Base-by-base conservation (phyloP, 2,888 invertebrate species). In the Xestia sexstrigata region DNA sequence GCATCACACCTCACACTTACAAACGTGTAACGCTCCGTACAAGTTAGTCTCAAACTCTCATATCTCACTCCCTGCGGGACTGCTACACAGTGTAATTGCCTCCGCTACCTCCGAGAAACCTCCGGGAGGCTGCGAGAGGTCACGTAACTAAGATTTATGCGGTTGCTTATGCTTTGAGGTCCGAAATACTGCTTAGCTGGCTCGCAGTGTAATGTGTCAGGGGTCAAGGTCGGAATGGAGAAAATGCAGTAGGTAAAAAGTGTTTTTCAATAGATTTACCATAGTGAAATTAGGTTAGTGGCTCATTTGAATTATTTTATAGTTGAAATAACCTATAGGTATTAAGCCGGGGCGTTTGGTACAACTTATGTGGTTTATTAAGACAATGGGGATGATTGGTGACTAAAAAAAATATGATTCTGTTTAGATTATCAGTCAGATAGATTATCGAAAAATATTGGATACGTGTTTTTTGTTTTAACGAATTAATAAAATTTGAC, bases 111-210 rank as follows among this genome's bases (percentile, higher is more conserved):
- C 68, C 55, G 69, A 72, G 70, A 75, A 47, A 69, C 82, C 79
- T 82, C 82, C 76, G 82, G 67, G 79, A 68, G 49, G 72, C 76
- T 74, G 62, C 45, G 70, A 76, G 82, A 78, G 82, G 87, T 82
- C 88, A 87, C 85, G 88, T 88, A 85, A 88, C 88, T 81, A 85
- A 87, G 88, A 88, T 88, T 87, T 83, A 87, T 88, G 78, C 52
- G 63, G 65, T 63, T 79, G 76, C 78, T 84, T 85, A 83, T 83
- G 74, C 67, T 82, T 81, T 79, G 74, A 79, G 83, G 83, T 81
- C 76, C 78, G 66, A 82, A 83, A 70, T 85, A 68, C 79, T 73
- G 76, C 65, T 82, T 30, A 62, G 74, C 11, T 77, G 68, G 65
- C 42, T 62, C 62, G 55, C 72, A 62, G 67, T 70, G 67, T 63